These are phyloP conservation scores for Xenus cinereus DNA, from an alignment of 2,113 vertebrate species.

Conservation along the genomic window DNA sequence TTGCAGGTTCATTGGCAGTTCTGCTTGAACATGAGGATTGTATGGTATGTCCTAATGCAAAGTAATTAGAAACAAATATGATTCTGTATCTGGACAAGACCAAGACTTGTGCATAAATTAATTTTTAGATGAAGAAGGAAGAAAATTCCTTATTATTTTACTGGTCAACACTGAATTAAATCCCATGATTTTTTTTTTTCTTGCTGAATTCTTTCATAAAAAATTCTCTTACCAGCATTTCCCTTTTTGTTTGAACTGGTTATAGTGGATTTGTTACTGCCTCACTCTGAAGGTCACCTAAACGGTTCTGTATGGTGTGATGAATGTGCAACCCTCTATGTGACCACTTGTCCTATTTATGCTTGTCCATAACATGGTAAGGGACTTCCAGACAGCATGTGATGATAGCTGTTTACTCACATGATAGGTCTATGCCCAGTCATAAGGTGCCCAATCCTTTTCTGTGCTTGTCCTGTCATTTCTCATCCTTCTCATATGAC, in stretches of 20 bases:
- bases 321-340: not conserved
- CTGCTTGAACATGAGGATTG: not conserved
- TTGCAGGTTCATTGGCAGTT: not conserved
- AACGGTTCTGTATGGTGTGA: not conserved
- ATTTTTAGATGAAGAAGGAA: not conserved
- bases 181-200: not conserved
- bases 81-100: not conserved
- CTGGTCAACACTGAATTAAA: not conserved
- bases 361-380: not conserved
- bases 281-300: not conserved
- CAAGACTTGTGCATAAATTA: not conserved
- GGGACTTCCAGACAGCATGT: not conserved
- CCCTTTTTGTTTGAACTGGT: not conserved
- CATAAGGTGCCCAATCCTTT: not conserved
- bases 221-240: fast-evolving
- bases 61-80: not conserved
- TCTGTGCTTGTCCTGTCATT: not conserved
- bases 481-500: not conserved
- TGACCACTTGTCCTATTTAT: not conserved
- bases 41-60: not conserved
- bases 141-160: not conserved
- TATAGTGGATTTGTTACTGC: not conserved
- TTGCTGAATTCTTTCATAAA: not conserved
- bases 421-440: not conserved
- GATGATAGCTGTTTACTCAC: not conserved